Percentiles rank a stretch among this genome's conserved stretches.
phyloP scores from a whole-genome alignment of 2,888 invertebrate genomes.

The Scelioninae gen. 1 region DNA sequence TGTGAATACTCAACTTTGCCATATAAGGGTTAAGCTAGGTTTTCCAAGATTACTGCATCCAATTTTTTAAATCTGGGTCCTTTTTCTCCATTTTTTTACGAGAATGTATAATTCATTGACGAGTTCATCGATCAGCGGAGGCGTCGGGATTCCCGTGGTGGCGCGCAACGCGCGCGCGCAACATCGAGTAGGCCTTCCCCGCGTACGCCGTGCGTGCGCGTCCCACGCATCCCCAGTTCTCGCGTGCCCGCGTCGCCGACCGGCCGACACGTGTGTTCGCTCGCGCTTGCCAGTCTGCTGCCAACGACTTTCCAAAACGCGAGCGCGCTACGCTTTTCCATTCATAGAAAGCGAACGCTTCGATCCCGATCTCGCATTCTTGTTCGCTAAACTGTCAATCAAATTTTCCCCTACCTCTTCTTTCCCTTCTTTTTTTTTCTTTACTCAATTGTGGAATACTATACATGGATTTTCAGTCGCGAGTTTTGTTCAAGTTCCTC shows the following conservation, averaged over 20 bases:
- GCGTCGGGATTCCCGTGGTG: constrained; percentile 52
- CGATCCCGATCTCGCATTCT: not conserved
- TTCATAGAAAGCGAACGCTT: constrained; percentile 53
- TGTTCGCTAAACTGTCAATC: not conserved
- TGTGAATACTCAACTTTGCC: no score
- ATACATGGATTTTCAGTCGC: constrained; percentile 3
- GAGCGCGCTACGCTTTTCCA: constrained; percentile 52
- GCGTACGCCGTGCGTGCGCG: constrained; percentile 58
- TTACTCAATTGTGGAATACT: not conserved
- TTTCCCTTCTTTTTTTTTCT: not conserved
- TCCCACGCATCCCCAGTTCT: constrained; percentile 65
- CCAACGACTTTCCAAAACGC: constrained; percentile 56
- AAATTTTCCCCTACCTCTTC: not conserved
- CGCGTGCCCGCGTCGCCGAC: constrained; percentile 61
- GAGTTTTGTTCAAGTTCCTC: constrained; percentile 33
- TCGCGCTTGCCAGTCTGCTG: constrained; percentile 50
- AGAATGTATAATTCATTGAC: constrained; percentile 59
- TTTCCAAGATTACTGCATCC: no score
- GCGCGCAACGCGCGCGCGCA: constrained; percentile 59
- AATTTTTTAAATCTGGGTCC: no score
- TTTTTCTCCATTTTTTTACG: constrained; percentile 31
- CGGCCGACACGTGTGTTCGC: constrained; percentile 54
- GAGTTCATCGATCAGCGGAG: constrained; percentile 58
- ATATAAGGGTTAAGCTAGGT: no score
- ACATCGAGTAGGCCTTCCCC: constrained; percentile 52